Percentiles rank a stretch among this genome's conserved stretches.
These are phyloP conservation scores for Babyrousa celebensis DNA, from an alignment of 2,797 vertebrate genomes.

Conservation along the genomic window DNA sequence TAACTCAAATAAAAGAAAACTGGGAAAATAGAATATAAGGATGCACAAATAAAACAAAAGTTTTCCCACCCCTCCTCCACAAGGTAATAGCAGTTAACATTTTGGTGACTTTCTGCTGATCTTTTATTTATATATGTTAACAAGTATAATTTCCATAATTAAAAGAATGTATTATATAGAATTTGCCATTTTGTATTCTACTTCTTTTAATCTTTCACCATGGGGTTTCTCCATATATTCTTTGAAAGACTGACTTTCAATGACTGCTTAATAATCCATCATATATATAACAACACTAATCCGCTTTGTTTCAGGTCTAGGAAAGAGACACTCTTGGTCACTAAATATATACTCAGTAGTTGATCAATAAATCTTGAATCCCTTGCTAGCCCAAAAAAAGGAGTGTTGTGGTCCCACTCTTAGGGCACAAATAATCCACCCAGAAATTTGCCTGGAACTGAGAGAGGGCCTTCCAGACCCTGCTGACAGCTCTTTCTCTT, in stretches of 20 bases:
- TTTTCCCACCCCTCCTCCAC: background rate
- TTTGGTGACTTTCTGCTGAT: background rate
- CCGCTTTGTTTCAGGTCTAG: constrained; percentile 25
- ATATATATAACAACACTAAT: background rate
- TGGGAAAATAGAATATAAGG: background rate
- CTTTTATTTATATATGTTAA: constrained; percentile 23
- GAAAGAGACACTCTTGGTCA: background rate
- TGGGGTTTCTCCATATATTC: constrained; percentile 19
- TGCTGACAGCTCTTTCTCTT: constrained; percentile 10
- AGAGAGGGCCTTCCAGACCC: background rate
- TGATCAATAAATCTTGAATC: constrained; percentile 12
- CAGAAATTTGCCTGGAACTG: background rate
- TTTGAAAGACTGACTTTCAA: constrained; percentile 45
- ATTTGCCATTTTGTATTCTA: constrained; percentile 37
- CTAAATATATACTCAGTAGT: constrained; percentile 28
- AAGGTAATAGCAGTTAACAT: constrained; percentile 45
- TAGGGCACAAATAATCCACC: background rate
- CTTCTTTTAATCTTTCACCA: constrained; percentile 15
- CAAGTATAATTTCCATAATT: constrained; percentile 8
- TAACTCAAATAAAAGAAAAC: constrained; percentile 24
- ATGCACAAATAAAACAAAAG: constrained; percentile 13
- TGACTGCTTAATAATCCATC: constrained; percentile 37
- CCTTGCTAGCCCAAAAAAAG: constrained; percentile 5
- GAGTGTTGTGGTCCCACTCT: background rate
- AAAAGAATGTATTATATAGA: background rate